Evolutionary conservation across 2,113 vertebrate genomes (phyloP), one percentile per base, ranked within the genome.

Genomic region (Rhabdomys dilectus): DNA sequence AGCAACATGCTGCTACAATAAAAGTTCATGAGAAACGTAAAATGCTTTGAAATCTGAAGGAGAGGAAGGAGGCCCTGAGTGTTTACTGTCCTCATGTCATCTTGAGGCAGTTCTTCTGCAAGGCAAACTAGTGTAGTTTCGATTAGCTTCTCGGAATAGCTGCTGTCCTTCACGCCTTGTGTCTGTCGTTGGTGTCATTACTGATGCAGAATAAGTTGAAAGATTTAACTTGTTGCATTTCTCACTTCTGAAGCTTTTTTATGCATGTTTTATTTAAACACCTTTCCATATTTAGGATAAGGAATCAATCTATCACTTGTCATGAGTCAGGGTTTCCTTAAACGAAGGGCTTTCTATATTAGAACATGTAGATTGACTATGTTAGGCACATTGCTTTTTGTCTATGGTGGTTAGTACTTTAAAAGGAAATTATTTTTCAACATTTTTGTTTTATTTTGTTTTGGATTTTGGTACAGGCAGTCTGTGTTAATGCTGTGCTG

Each of bases 401-500:
- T 73, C 39, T 92, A 5, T 66, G 39, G 75, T 92, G 78, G 73
- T 95, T 51, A 72, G 58, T 68, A 36, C 36, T 34, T 70, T 90
- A 80, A 93, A 88, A 93, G 82, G 86, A 94, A 93, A 93, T 94
- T 70, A 88, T 60, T 84, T 97, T 94, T 64, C 73, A 89, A 89
- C 45, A 9, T 89, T 21, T 84, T 66, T 91, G 86, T 86, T 70
- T 89, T 84, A n/a, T 85, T 21, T 72, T 72, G 36, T n/a, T 72
- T 72, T 75, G 66, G 66, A 68, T 39, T 81, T 91, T 94, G 78
- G 76, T 89, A 86, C 56, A 97, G 91, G 62, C 91, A 9, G 16
- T 97, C 91, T 97, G 78, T 88, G 82, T 93, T 70, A 97, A 97
- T 42, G 84, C 93, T 78, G 12, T 97, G 17, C 29, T 97, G 82